Conservation (phyloP, 2,797 vertebrate species). For the Poecilia gillii region DNA sequence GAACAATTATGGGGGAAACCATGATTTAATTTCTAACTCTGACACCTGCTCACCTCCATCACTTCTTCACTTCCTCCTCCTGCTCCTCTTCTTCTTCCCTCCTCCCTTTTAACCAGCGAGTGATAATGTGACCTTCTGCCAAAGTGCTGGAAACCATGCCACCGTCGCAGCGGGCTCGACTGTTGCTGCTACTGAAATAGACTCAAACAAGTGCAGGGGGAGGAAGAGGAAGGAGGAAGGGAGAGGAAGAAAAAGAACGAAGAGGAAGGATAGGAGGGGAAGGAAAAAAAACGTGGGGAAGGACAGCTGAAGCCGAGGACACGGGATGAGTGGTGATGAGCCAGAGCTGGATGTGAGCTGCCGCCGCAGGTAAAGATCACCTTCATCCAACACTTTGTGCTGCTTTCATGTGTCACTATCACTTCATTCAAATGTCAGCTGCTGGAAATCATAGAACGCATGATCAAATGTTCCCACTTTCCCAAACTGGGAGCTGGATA, state of each 20-base stretch:
- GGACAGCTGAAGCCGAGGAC: slow-evolving; percentile 71
- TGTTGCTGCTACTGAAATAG: slow-evolving; percentile 81
- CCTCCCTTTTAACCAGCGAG: slow-evolving; percentile 58
- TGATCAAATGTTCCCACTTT: background rate
- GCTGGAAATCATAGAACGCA: too few species aligned
- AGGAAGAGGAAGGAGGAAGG: slow-evolving; percentile 39
- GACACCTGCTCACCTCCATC: slow-evolving; percentile 56
- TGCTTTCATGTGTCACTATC: slow-evolving; percentile 4
- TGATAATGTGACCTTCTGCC: slow-evolving; percentile 88
- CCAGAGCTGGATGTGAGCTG: slow-evolving; percentile 79
- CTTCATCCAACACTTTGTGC: slow-evolving; percentile 28
- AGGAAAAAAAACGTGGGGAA: slow-evolving; percentile 39
- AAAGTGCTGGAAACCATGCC: slow-evolving; percentile 85
- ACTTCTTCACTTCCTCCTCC: slow-evolving; percentile 34
- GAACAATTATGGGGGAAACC: slow-evolving; percentile 34
- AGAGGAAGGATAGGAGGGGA: slow-evolving; percentile 18
- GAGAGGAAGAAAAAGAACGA: slow-evolving; percentile 25
- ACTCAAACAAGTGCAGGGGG: slow-evolving; percentile 82
- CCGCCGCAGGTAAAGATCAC: slow-evolving; percentile 78
- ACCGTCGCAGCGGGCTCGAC: slow-evolving; percentile 78
- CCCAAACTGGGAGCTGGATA: slow-evolving; percentile 11
- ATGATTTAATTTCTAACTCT: slow-evolving; percentile 34
- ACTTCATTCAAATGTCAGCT: background rate
- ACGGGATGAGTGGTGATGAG: slow-evolving; percentile 78
- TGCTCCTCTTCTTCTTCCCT: slow-evolving; percentile 11